Conservation (phyloP, 1,140 invertebrate species). For the Scaptomyza hsui region DNA sequence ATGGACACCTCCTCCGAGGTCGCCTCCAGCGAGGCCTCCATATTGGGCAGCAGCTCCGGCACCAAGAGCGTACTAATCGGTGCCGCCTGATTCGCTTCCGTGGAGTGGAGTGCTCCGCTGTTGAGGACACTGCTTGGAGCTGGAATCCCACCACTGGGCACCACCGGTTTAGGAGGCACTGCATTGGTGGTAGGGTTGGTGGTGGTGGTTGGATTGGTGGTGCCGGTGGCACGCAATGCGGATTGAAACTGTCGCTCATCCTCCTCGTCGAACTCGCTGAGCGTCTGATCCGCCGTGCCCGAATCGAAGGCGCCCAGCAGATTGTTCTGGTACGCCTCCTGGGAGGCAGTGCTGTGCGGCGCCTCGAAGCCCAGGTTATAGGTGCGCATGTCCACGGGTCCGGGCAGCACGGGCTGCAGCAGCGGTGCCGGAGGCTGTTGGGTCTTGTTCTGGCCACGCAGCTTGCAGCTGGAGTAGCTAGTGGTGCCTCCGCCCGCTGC, state of each 20-base stretch:
- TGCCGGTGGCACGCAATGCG: constrained; percentile 86
- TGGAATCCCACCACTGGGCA: neutral
- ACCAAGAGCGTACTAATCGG: constrained; percentile 21
- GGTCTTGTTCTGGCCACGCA: constrained; percentile 48
- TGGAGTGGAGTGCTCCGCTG: constrained; percentile 51
- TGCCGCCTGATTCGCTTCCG: constrained; percentile 65
- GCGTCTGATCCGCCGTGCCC: constrained; percentile 87
- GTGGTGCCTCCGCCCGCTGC: constrained; percentile 7
- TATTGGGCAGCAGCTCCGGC: constrained; percentile 47
- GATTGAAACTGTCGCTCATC: constrained; percentile 90
- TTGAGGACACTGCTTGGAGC: constrained; percentile 24
- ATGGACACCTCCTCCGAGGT: constrained; percentile 84
- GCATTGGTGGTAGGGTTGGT: neutral
- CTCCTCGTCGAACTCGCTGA: constrained; percentile 90
- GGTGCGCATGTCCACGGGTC: constrained; percentile 94
- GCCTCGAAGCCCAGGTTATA: constrained; percentile 88
- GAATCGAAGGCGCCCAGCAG: constrained; percentile 87
- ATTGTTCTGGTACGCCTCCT: constrained; percentile 87
- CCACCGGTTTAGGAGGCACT: too few relatives aligned
- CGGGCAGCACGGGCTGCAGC: constrained; percentile 89
- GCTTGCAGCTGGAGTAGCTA: constrained; percentile 41
- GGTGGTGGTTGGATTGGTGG: constrained; percentile 57
- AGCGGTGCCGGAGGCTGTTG: constrained; percentile 40
- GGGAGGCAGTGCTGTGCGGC: constrained; percentile 83
- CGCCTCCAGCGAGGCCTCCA: constrained; percentile 72